These are phyloP conservation scores for Bugulina stolonifera DNA, from an alignment of 2,888 invertebrate genomes.

Conservation along the genomic window DNA sequence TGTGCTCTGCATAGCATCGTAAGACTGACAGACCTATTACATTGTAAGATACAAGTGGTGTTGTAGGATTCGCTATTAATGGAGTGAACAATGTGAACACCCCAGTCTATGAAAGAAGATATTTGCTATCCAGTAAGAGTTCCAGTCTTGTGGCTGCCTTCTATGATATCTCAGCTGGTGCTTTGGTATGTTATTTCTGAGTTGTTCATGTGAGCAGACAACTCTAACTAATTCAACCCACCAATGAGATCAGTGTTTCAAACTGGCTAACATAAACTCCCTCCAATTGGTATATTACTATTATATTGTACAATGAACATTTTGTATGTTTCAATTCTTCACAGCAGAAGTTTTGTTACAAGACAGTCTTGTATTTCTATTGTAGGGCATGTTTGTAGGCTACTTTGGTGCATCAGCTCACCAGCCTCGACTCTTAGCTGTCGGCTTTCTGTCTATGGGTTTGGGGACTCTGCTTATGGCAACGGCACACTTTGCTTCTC, in stretches of 20 bases:
- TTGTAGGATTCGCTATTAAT: slow-evolving; percentile 45
- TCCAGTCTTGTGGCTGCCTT: not conserved
- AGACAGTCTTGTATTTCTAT: too few relatives aligned
- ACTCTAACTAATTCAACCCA: too few relatives aligned
- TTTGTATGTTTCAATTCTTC: too few relatives aligned
- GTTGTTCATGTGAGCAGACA: too few relatives aligned
- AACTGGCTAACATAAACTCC: not conserved
- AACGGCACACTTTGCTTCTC: slow-evolving; percentile 8
- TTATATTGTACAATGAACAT: too few relatives aligned
- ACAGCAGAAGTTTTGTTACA: too few relatives aligned
- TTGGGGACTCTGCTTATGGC: not conserved
- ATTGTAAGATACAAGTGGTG: too few relatives aligned
- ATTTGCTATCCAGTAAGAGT: slow-evolving; percentile 20
- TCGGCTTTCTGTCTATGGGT: not conserved
- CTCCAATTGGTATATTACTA: not conserved
- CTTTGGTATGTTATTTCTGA: not conserved
- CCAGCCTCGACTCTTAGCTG: not conserved
- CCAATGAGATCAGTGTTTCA: too few relatives aligned
- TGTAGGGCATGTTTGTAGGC: not conserved
- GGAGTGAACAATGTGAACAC: slow-evolving; percentile 48
- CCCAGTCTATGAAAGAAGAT: slow-evolving; percentile 44
- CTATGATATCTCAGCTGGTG: slow-evolving; percentile 10
- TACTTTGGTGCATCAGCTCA: not conserved
- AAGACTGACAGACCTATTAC: too few relatives aligned
- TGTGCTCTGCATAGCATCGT: too few relatives aligned